These are phyloP conservation scores for Tupaia tana DNA, from an alignment of 2,113 vertebrate species.

Conservation along the genomic window DNA sequence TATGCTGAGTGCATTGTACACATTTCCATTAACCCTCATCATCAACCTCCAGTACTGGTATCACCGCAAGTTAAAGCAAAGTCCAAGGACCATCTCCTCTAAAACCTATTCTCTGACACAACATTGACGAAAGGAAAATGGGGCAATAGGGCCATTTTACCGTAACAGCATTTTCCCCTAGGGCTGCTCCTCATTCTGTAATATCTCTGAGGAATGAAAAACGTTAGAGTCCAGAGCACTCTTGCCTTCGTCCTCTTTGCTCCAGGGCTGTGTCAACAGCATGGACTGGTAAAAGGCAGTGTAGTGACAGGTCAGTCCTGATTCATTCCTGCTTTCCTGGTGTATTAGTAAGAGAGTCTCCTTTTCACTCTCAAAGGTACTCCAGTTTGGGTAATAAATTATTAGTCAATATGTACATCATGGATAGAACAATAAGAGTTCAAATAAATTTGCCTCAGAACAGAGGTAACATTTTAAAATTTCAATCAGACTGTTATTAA, in stretches of 20 bases:
- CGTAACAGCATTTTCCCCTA: rapidly evolving
- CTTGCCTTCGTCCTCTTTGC: not conserved
- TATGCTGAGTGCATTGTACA: not conserved
- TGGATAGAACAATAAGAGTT: not conserved
- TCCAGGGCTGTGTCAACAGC: not conserved
- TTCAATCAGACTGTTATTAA: not conserved
- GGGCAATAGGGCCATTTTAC: not conserved
- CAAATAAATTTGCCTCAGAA: not conserved
- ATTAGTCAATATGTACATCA: not conserved
- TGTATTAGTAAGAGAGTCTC: not conserved
- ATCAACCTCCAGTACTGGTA: no score
- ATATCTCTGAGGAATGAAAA: not conserved
- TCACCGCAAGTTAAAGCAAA: not conserved
- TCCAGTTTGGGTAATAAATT: not conserved
- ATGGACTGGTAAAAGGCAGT: not conserved
- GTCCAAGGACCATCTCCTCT: not conserved
- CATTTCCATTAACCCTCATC: not conserved
- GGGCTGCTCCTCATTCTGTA: not conserved
- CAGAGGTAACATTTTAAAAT: not conserved
- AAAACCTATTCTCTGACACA: not conserved
- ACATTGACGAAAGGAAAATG: not conserved
- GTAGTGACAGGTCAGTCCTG: not conserved
- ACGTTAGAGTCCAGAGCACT: not conserved
- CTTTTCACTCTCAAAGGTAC: not conserved
- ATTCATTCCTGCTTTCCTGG: not conserved